Evolutionary conservation across 2,113 vertebrate species (phyloP).

Genomic region (Suncus etruscus): DNA sequence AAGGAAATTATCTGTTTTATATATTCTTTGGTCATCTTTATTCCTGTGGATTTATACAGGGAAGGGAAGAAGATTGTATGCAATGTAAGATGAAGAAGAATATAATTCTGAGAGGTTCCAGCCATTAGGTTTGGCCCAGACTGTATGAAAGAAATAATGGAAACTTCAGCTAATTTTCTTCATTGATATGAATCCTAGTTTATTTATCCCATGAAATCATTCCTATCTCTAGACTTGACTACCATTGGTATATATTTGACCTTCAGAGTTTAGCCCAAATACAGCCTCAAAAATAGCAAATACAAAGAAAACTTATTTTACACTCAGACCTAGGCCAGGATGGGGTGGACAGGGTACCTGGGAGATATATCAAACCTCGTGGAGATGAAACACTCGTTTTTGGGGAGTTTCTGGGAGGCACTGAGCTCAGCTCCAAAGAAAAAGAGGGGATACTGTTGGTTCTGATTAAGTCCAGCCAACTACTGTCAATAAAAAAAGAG

Average conservation of each 20-base stretch:
- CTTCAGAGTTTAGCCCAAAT: background rate
- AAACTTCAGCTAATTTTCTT: background rate
- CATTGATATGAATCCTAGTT: background rate
- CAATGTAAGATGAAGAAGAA: background rate
- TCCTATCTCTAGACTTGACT: background rate
- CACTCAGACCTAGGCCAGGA: background rate
- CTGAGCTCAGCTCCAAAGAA: constrained; percentile 65
- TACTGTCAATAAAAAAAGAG: constrained; percentile 49
- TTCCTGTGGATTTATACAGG: background rate
- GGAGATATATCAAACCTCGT: constrained; percentile 14
- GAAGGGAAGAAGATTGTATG: background rate
- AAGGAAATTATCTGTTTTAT: background rate
- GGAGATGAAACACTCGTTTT: constrained; percentile 64
- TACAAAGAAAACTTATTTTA: background rate
- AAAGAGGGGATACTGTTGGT: background rate
- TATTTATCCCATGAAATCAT: background rate
- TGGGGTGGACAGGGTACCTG: background rate
- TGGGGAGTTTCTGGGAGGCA: constrained; percentile 67
- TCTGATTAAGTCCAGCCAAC: constrained; percentile 6
- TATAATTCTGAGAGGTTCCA: background rate
- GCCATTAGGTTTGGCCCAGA: background rate
- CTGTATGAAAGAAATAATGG: background rate
- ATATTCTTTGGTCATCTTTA: background rate
- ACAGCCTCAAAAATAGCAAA: background rate
- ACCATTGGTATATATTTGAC: background rate